phyloP scores from a whole-genome alignment of 2,113 vertebrate species.

The Oreochromis aureus region DNA sequence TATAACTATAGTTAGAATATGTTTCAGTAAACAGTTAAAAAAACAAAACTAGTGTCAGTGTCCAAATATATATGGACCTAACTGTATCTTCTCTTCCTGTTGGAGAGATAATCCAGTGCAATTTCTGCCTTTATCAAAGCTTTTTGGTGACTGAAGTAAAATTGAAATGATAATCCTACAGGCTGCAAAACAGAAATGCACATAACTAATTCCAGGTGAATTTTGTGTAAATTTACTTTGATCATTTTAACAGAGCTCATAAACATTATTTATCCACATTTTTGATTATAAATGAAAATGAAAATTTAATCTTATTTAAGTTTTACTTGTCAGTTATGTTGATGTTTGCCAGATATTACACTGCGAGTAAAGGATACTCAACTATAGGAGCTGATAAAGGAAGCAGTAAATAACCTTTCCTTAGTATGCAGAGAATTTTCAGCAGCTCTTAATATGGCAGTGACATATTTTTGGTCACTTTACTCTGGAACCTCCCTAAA shows the following conservation, averaged over 20 bases:
- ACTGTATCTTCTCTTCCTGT: neutral
- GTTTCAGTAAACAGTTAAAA: neutral
- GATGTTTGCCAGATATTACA: neutral
- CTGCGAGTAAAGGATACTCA: neutral
- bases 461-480: neutral
- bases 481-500: neutral
- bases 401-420: neutral
- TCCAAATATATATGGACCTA: accelerated
- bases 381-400: neutral
- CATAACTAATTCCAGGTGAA: accelerated
- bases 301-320: neutral
- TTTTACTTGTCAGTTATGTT: neutral
- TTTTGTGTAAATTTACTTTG: neutral
- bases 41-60: neutral
- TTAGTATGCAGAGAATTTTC: neutral
- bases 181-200: neutral
- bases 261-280: neutral
- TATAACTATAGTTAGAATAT: neutral
- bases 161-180: neutral
- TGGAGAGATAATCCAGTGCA: neutral
- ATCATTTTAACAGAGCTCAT: neutral
- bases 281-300: neutral
- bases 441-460: neutral
- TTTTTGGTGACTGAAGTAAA: neutral
- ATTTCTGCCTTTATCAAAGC: neutral